Evolutionary conservation across 2,797 vertebrate genomes (phyloP), one percentile per base, ranked within the genome.

Genomic region (Bryconaethiops microstoma): DNA sequence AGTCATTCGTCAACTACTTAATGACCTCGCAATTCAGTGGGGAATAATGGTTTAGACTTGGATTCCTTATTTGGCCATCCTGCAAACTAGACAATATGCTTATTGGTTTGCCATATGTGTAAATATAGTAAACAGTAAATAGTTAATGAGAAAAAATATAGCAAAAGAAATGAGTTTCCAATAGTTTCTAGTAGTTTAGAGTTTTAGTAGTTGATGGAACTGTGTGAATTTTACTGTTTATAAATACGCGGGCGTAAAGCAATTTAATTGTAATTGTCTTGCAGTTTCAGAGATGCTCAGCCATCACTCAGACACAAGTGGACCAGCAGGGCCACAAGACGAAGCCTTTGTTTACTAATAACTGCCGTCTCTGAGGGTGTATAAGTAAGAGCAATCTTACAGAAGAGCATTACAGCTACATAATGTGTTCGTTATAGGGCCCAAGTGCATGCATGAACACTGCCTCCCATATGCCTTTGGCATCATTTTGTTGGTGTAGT

Each of bases 321-420:
- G 23, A 55, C 69, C 69, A 35, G 14, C 4, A 23, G 16, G 25
- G 69, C 50, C 39, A 7, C 14, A 23, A 72, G 69, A 72, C 12
- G 8, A 55, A 72, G 17, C 48, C 69, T 55, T 35, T 55, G 69
- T 55, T 72, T 72, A 55, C 69, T 35, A 35, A 72, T 52, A 54
- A 45, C 14, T 23, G 25, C 17, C 3, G 23, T 39, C 69, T 54
- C 69, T 6, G 69, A 19, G 69, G 50, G 29, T 17, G 50, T 35
- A 12, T 25, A 29, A 52, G 50, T 23, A 35, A 72, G 48, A 72
- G 50, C 6, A 17, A 29, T 50, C 50, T 55, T 17, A 72, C 69
- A 54, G 25, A 23, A 72, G 25, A 17, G 48, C 5, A 9, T 52
- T 71, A 52, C 14, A 52, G 69, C 4, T 40, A 40, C 63, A 65